Percentiles rank a stretch among this genome's conserved stretches.
These are phyloP conservation scores for Apis laboriosa DNA, from an alignment of 1,140 invertebrate genomes.

Conservation along the genomic window DNA sequence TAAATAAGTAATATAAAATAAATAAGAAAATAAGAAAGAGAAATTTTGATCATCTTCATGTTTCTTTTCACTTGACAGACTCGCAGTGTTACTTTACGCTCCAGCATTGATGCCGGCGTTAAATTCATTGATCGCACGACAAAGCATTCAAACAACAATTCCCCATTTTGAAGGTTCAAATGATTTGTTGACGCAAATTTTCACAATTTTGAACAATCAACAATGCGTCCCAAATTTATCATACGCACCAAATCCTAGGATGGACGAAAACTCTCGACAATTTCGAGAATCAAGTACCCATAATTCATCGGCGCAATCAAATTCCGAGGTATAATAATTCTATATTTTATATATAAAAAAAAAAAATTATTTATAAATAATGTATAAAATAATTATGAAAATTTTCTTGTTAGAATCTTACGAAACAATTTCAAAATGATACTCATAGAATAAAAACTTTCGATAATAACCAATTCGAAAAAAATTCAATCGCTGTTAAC, in stretches of 20 bases:
- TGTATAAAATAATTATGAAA: not conserved
- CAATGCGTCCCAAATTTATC: constrained; percentile 43
- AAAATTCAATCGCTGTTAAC: constrained; percentile 9
- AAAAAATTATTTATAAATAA: not conserved
- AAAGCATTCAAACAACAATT: constrained; percentile 27
- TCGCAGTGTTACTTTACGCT: constrained; percentile 48
- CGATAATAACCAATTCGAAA: not conserved
- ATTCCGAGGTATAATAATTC: not conserved
- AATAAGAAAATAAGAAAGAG: not conserved
- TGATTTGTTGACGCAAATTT: constrained; percentile 46
- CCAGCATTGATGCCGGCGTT: constrained; percentile 49
- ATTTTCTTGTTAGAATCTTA: not conserved
- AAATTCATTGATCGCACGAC: constrained; percentile 52
- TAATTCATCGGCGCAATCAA: not conserved
- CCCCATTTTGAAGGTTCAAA: constrained; percentile 44
- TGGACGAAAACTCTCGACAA: constrained; percentile 4
- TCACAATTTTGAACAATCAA: constrained; percentile 31
- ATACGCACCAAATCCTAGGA: constrained; percentile 1
- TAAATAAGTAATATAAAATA: not conserved
- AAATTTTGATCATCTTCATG: not conserved
- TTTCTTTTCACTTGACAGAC: constrained; percentile 15
- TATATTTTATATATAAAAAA: too few relatives aligned
- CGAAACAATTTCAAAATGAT: not conserved
- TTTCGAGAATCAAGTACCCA: not conserved
- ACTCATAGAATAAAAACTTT: not conserved